Base-by-base conservation (phyloP, 2,113 vertebrate genomes). In the Pachycephala philippinensis region DNA sequence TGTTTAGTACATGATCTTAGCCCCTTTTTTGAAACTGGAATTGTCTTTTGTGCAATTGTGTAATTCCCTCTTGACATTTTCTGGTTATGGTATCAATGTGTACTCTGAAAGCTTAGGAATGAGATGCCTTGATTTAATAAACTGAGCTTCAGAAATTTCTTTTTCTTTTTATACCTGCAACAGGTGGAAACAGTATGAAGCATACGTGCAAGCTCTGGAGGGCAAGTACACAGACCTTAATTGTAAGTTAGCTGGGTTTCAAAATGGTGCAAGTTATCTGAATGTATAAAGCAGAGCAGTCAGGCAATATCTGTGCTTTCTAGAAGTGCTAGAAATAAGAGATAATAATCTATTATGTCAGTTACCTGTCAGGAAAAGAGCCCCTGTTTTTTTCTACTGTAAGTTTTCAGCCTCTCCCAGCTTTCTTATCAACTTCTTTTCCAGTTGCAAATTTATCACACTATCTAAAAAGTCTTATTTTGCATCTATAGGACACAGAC, bases 111-210 rank as follows among this genome's bases (percentile, higher is more conserved):
- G 15, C 26, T 82, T 37, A 54, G 50, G 37, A 64, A 68, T 30
- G 54, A 78, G 21, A 16, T 93, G 24, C 5, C 21, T 78, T 80
- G 28, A 79, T 91, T 85, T 56, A 80, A 23, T 70, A 6, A 89
- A 69, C 37, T 92, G 63, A 93, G 64, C 19, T 83, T 96, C 66
- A 77, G 49, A 87, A 45, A 35, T 45, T 22, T 93, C 94, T 94
- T 93, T 39, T 95, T 84, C 63, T 92, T 12, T 84, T 59, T 17
- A 0, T 91, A 61, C 97, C 77, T 70, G 53, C 44, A 35, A 87
- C 97, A 99, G 99, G 97, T 99, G 99, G 99, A 99, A 99, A 84
- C 99, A 99, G 30, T 99, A 99, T 96, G 99, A 99, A 97, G 98
- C 98, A 3, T 99, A 99, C 2, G 98, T 99, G 84, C 99, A 99